Base-by-base conservation (phyloP, 2,888 invertebrate species). In the Germaria angustata region DNA sequence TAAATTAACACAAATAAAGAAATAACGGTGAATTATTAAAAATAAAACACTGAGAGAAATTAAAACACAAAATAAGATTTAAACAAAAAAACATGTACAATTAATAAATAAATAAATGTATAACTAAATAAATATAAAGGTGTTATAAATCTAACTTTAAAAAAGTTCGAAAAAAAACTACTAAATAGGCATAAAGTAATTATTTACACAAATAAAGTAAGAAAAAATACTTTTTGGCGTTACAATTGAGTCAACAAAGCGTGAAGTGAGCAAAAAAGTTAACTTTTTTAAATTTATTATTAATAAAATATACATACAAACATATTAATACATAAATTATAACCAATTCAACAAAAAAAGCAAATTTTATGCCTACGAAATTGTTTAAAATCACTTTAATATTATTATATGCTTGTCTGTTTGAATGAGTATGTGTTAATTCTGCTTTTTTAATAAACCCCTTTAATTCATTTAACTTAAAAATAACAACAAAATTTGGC, bases 231-330 rank as follows among this genome's bases (percentile, higher is more conserved):
- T 36, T 71, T 71, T 61, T 80, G 81, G 84, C 77, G 84, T 83
- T 85, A 84, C 85, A 84, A 85, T 87, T 87, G 86, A 86, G 77
- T 86, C 88, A 88, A 86, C 85, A 85, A 86, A 87, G 86, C 89
- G 89, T 88, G 87, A 88, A 88, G 88, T 88, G 87, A 85, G 82
- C 79, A 82, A 79, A 76, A 51, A 55, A 41, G n/a, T 57, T 49
- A 24, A n/a, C 41, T 69, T 59, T 57, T 57, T 57, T n/a, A 17
- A 34, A 39, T 51, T 51, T 65, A 55, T 57, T 61, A 36, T 28
- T 59, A 72, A 68, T 41, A 28, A 53, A 61, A 24, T 15, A 75
- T 34, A 68, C 15, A 22, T 39, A 24, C 20, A 75, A 22, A 68
- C 15, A 22, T 39, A 73, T 39, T 61, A 44, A 28, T 71, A 34